Conservation (phyloP, 1,140 invertebrate genomes). For the Trigoniulus corallinus region DNA sequence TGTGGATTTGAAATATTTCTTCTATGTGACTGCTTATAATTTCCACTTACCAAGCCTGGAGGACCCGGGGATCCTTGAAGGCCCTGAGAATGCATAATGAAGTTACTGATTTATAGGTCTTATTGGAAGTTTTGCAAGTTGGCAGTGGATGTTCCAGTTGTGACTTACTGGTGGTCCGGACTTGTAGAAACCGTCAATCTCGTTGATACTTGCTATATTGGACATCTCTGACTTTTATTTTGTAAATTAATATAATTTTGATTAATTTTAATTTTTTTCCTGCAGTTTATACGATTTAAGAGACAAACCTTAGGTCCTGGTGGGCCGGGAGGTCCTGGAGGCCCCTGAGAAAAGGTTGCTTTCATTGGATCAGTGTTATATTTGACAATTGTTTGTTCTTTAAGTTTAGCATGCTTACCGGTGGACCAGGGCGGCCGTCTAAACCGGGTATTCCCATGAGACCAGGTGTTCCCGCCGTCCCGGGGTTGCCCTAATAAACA, state of each 20-base stretch:
- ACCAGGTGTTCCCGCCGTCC: constrained; percentile 11
- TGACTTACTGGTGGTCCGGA: constrained; percentile 19
- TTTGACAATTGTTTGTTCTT: constrained; percentile 10
- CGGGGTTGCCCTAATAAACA: constrained; percentile 5
- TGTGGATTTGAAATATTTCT: too few species aligned
- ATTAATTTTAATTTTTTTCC: not conserved
- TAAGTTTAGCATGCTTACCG: constrained; percentile 10
- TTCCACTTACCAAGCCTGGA: constrained; percentile 20
- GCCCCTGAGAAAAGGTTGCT: too few species aligned
- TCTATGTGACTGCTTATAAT: not conserved
- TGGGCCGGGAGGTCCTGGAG: constrained; percentile 16
- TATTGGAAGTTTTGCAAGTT: not conserved
- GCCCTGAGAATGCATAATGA: constrained; percentile 13
- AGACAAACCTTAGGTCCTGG: constrained; percentile 12
- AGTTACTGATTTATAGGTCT: not conserved
- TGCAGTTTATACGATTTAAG: not conserved
- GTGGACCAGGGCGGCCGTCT: constrained; percentile 11
- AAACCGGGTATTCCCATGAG: constrained; percentile 10
- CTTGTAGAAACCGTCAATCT: not conserved
- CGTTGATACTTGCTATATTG: too few species aligned
- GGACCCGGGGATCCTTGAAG: constrained; percentile 19
- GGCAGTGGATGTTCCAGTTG: too few species aligned
- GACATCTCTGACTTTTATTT: too few species aligned
- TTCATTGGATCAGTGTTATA: not conserved
- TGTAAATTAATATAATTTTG: not conserved